These are phyloP conservation scores for Bradypus variegatus DNA, from an alignment of 2,797 vertebrate species.

Conservation along the genomic window DNA sequence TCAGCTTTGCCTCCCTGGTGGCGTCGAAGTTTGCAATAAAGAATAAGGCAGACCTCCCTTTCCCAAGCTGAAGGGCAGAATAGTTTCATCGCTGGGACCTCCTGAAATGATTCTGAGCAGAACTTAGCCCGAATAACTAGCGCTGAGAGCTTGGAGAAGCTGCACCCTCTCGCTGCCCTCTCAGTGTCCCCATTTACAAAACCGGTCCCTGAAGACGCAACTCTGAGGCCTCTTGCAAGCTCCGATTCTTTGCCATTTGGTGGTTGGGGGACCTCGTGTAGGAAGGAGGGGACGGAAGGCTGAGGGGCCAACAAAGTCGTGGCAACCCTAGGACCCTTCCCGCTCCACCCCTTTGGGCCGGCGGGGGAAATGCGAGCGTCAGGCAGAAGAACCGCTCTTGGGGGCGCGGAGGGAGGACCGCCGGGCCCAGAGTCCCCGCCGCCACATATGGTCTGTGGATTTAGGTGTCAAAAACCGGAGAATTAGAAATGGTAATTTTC, in stretches of 20 bases:
- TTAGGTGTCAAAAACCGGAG: slow-evolving; percentile 80
- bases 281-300: neutral
- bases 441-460: slow-evolving; percentile 80
- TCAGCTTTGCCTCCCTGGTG: neutral
- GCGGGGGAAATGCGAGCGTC: neutral
- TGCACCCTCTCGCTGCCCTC: no score
- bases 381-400: neutral
- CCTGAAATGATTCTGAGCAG: neutral
- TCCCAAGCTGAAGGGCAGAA: no score
- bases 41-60: no score
- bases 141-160: neutral
- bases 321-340: neutral
- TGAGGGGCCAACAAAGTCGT: rapidly evolving
- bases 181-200: neutral
- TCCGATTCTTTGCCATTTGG: neutral
- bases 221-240: neutral
- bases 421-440: slow-evolving; percentile 60
- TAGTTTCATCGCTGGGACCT: neutral
- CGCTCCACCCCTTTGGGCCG: neutral
- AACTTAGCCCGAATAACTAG: no score
- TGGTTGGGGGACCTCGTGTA: rapidly evolving
- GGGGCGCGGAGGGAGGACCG: neutral
- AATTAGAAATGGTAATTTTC: slow-evolving; percentile 86
- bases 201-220: neutral
- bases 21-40: neutral